Evolutionary conservation across 2,888 invertebrate genomes (phyloP).

Genomic region (Mythimna lalbum): DNA sequence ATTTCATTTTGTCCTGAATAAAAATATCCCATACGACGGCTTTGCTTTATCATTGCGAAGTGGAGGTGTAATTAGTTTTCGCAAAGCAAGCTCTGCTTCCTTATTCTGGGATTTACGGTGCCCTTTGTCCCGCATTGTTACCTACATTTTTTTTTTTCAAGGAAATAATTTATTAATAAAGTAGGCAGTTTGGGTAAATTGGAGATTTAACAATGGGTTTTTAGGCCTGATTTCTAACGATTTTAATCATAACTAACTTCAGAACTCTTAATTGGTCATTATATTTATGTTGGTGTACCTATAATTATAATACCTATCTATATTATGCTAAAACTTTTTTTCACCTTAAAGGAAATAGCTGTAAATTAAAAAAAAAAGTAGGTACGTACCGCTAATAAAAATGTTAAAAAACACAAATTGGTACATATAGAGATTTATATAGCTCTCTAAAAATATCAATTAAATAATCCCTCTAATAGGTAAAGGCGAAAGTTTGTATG

Average conservation of each 20-base stretch:
- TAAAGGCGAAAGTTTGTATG: too few relatives aligned
- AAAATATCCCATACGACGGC: slow-evolving; percentile 90
- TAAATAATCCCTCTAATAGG: too few relatives aligned
- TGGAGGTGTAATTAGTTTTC: slow-evolving; percentile 89
- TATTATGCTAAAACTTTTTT: too few relatives aligned
- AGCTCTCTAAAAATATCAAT: too few relatives aligned
- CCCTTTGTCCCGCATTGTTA: slow-evolving; percentile 45
- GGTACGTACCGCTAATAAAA: too few relatives aligned
- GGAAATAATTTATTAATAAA: slow-evolving; percentile 11
- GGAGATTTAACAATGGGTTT: background rate
- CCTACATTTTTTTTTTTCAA: slow-evolving; percentile 19
- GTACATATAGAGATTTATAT: too few relatives aligned
- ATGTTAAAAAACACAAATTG: too few relatives aligned
- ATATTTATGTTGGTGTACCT: too few relatives aligned
- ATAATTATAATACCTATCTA: too few relatives aligned
- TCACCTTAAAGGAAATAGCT: too few relatives aligned
- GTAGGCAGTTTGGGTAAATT: slow-evolving; percentile 1
- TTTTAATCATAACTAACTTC: background rate
- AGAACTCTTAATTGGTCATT: background rate
- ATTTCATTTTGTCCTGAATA: slow-evolving; percentile 89
- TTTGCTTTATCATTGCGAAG: slow-evolving; percentile 90
- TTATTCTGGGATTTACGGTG: slow-evolving; percentile 74
- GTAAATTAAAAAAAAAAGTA: too few relatives aligned
- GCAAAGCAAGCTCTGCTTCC: slow-evolving; percentile 78
- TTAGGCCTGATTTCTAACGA: background rate